Base-by-base conservation (phyloP, 2,797 vertebrate genomes). In the Anguilla megastoma region DNA sequence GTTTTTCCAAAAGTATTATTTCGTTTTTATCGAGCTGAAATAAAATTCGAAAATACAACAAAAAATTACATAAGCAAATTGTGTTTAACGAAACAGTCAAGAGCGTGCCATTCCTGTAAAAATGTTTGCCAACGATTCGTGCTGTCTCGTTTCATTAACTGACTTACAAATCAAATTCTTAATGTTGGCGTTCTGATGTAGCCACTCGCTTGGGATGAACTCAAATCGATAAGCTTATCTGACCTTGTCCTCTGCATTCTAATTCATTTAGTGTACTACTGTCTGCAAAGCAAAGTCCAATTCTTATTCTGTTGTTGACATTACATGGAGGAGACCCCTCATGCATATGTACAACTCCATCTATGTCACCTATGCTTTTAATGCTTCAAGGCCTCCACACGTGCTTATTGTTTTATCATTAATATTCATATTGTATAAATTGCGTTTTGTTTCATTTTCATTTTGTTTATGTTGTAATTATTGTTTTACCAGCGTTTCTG, bases 321-420 rank as follows among this genome's bases (percentile, higher is more conserved):
- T 87, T 16, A 85, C 85, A 82, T 63, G 88, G 85, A 93, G 91
- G 92, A 89, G 90, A 33, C 86, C 80, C 50, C 92, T 94, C 93
- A 94, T 95, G 91, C 93, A 95, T 93, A 94, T 94, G 91, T 91
- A 21, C 45, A 71, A 27, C 30, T 88, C 84, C 76, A 85, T 89
- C 60, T 89, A 87, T 82, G 86, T 41, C 9, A 33, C 45, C 91
- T 58, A 88, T 93, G 93, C 90, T 94, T 89, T 63, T 50, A 87
- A 58, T 83, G 41, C 33, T 41, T 3, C 36, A 63, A 33, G 24
- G 76, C 41, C 14, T 58, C 45, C 50, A 89, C 88, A 89, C 89
- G 86, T 92, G 91, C 90, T 91, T 91, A 92, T 74, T 74, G 27
- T 56, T 79, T 91, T 90, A 92, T 93, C 93, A 90, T 92, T 90